These are phyloP conservation scores for Crotalus horridus DNA, from an alignment of 2,113 vertebrate species.

Conservation along the genomic window DNA sequence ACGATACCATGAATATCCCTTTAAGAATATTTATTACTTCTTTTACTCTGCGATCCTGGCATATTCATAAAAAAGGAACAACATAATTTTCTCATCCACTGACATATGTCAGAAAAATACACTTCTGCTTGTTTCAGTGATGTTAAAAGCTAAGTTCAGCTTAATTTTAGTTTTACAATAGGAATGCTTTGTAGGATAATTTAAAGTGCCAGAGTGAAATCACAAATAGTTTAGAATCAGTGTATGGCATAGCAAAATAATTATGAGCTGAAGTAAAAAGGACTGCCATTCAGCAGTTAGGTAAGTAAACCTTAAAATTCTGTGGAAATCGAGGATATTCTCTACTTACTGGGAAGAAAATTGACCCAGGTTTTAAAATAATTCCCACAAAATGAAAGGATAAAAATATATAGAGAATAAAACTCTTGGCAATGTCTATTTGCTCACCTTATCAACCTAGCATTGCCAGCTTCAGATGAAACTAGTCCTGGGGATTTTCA, in stretches of 20 bases:
- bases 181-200: background rate
- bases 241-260: background rate
- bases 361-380: background rate
- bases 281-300: background rate
- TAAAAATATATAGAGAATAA: background rate
- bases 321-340: background rate
- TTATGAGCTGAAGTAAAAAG: background rate
- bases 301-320: background rate
- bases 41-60: background rate
- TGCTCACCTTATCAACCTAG: background rate
- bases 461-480: background rate
- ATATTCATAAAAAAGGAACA: no score
- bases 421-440: background rate
- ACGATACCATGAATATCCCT: background rate
- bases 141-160: background rate
- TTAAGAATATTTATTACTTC: background rate
- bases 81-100: background rate
- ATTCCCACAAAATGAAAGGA: background rate
- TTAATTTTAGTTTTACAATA: background rate
- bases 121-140: background rate
- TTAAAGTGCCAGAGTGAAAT: background rate
- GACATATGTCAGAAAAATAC: background rate
- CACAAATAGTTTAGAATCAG: background rate
- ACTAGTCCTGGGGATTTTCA: background rate
- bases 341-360: background rate